Conservation (phyloP, 2,113 vertebrate species). For the Cinclus cinclus region DNA sequence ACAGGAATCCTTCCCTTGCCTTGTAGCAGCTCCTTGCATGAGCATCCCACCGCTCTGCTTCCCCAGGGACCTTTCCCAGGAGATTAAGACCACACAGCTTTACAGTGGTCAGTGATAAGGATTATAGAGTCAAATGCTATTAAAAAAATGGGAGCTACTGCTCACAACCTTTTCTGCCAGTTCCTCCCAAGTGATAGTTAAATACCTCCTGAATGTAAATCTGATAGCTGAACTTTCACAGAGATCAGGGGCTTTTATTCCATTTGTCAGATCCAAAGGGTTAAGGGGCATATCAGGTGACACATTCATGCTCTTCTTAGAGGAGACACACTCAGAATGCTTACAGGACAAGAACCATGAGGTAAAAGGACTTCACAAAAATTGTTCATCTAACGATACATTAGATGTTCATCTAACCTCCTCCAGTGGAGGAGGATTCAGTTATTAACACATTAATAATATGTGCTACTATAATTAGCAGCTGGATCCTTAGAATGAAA, state of each 20-base stretch:
- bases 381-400: not conserved
- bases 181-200: not conserved
- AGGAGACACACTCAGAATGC: not conserved
- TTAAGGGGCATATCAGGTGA: not conserved
- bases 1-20: not conserved
- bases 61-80: not conserved
- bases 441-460: conserved; percentile 33
- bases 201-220: not conserved
- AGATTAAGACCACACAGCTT: not conserved
- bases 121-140: not conserved
- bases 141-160: not conserved
- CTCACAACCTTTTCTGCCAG: not conserved
- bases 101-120: not conserved
- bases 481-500: not conserved
- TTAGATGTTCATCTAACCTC: no score
- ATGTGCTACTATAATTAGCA: conserved; percentile 4
- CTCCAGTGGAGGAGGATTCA: not conserved
- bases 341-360: conserved; percentile 1
- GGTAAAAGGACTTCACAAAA: conserved; percentile 2
- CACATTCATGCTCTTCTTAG: not conserved
- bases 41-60: not conserved
- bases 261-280: not conserved
- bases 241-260: not conserved
- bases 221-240: not conserved
- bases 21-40: not conserved